Evolutionary conservation across 2,797 vertebrate species (phyloP), one percentile per base, ranked within the genome.

Genomic region (Betta splendens): DNA sequence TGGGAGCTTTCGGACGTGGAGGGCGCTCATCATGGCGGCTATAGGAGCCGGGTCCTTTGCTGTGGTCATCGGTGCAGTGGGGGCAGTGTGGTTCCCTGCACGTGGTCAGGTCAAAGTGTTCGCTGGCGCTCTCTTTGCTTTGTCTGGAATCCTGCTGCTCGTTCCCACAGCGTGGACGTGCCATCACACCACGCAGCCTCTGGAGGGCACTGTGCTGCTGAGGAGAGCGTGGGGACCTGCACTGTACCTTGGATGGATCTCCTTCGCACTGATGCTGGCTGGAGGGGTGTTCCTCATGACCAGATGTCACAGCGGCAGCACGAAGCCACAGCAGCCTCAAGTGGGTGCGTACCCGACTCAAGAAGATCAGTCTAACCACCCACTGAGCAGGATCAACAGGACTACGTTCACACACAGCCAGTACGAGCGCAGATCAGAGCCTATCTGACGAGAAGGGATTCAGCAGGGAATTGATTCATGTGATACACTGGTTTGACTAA

Each of bases 111-210:
- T 94, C 63, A 93, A 95, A 83, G 92, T 95, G 2, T 74, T 87
- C 21, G 89, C 94, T 0, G 95, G 97, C 0, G 38, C 84, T 42
- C 60, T 93, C 52, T 97, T 96, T 77, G 63, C 96, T 42, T 1
- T 95, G 7, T 81, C 94, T 0, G 89, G 92, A 1, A 2, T 97
- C 45, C 80, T 98, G 69, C 63, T 93, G 58, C 81, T 98, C 64
- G 89, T 97, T 69, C 95, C 95, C 0, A 64, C 93, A 35, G 95
- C 91, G 43, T 98, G 96, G 97, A 94, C 95, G 0, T 94, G 95
- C 53, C 92, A 98, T 73, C 91, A 83, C 76, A 89, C 93, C 62
- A 89, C 93, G 68, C 90, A 79, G 38, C 91, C 94, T 18, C 94
- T 97, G 84, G 93, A 94, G 89, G 93, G 92, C 1, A 91, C 89